Conservation (phyloP, 2,797 vertebrate genomes). For the Nannoperca obscura region DNA sequence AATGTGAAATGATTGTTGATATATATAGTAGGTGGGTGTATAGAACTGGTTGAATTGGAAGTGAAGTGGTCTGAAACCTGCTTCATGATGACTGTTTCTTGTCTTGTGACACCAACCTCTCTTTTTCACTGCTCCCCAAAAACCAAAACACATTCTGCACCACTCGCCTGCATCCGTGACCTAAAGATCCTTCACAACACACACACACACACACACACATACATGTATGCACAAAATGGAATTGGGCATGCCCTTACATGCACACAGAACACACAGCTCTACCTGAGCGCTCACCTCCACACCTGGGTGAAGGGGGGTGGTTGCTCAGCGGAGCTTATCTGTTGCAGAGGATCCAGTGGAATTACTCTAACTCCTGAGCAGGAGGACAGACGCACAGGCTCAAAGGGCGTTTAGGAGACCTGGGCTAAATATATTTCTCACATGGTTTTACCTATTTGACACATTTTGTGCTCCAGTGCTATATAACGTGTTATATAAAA, state of each 20-base stretch:
- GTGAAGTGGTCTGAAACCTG: conserved; percentile 64
- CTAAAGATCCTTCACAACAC: conserved; percentile 29
- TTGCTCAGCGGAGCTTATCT: conserved; percentile 48
- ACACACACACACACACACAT: conserved; percentile 10
- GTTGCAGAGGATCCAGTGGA: conserved; percentile 47
- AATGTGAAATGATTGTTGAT: neutral
- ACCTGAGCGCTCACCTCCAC: conserved; percentile 38
- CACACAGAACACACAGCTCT: conserved; percentile 30
- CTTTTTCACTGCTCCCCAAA: conserved; percentile 14
- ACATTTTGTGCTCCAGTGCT: neutral
- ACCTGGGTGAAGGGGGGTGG: conserved; percentile 33
- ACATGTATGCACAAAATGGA: conserved; percentile 23
- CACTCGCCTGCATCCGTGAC: conserved; percentile 41
- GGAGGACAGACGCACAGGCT: conserved; percentile 23
- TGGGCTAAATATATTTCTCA: neutral
- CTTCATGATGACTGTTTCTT: conserved; percentile 20
- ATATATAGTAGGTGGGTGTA: neutral
- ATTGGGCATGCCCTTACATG: conserved; percentile 35
- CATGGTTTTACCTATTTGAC: neutral
- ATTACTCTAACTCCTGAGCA: conserved; percentile 40
- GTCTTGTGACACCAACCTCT: conserved; percentile 24
- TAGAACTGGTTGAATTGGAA: conserved; percentile 44
- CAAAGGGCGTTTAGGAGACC: neutral
- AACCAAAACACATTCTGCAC: conserved; percentile 24
- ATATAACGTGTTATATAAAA: neutral